Evolutionary conservation across 53 echinoderm and acorn worm species (phyloP).

Genomic region (Paelopatides confundens): DNA sequence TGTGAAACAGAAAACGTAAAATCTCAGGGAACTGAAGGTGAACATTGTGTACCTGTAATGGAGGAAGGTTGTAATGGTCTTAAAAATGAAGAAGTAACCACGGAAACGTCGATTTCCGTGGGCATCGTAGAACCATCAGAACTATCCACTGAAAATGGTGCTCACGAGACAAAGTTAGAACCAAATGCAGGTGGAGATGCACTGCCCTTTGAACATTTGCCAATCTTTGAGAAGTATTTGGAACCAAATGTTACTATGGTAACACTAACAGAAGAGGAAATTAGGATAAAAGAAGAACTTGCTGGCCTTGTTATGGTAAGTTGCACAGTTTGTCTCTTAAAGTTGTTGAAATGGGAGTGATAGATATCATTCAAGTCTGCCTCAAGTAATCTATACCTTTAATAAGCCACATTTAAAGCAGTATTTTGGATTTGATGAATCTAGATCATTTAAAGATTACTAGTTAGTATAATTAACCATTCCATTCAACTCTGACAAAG

Average conservation of each 20-base stretch:
- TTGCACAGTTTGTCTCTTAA: background rate
- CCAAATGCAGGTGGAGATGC: too few relatives aligned
- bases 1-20: background rate
- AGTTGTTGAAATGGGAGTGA: too few relatives aligned
- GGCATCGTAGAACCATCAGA: background rate
- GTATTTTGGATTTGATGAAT: too few relatives aligned
- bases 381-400: too few relatives aligned
- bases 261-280: constrained; percentile 57
- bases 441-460: too few relatives aligned
- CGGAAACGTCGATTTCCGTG: background rate
- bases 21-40: background rate
- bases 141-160: background rate
- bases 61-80: background rate
- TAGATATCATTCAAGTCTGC: too few relatives aligned
- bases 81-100: background rate
- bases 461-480: too few relatives aligned
- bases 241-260: constrained; percentile 56
- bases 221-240: constrained; percentile 52
- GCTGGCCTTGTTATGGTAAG: background rate
- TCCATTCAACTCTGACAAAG: too few relatives aligned
- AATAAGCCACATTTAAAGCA: too few relatives aligned
- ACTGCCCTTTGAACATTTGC: constrained; percentile 41
- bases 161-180: too few relatives aligned
- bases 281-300: constrained; percentile 34
- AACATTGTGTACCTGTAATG: background rate